A percentile compares a stretch with the other conserved stretches of the same genome.
Evolutionary conservation across 2,113 vertebrate genomes (phyloP).

Genomic region (Pseudopipra pipra): DNA sequence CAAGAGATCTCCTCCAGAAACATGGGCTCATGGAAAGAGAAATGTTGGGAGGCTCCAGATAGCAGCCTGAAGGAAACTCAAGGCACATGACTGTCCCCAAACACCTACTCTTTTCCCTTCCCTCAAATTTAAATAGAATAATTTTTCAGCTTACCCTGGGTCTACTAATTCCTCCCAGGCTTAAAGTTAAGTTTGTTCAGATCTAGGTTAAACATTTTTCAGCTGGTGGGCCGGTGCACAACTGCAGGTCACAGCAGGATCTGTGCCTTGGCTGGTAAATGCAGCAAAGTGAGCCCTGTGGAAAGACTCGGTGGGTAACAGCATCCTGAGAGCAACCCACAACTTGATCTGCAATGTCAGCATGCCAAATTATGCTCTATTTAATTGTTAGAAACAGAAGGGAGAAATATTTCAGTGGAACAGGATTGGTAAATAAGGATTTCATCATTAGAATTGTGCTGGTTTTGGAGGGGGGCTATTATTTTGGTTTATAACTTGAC

Average conservation of each 20-base stretch:
- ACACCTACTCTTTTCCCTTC: background rate
- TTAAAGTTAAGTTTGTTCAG: background rate
- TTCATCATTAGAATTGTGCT: background rate
- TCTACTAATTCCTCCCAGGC: background rate
- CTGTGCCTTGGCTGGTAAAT: background rate
- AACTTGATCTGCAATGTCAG: background rate
- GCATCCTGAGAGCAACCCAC: background rate
- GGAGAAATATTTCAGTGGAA: background rate
- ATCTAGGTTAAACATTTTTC: background rate
- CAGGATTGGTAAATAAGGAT: background rate
- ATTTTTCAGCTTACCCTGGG: background rate
- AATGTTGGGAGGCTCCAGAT: background rate
- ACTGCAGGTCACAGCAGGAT: background rate
- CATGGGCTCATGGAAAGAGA: background rate
- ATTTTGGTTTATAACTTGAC: background rate
- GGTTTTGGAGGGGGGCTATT: background rate
- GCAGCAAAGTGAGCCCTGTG: background rate
- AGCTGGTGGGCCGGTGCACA: background rate
- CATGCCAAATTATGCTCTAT: background rate
- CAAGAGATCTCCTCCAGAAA: background rate
- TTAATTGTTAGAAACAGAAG: background rate
- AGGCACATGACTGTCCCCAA: background rate
- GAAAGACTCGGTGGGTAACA: background rate
- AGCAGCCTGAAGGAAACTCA: background rate
- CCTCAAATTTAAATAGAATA: background rate